These are phyloP conservation scores for Drosophila mulleri DNA, from an alignment of 2,888 invertebrate genomes.

Conservation along the genomic window DNA sequence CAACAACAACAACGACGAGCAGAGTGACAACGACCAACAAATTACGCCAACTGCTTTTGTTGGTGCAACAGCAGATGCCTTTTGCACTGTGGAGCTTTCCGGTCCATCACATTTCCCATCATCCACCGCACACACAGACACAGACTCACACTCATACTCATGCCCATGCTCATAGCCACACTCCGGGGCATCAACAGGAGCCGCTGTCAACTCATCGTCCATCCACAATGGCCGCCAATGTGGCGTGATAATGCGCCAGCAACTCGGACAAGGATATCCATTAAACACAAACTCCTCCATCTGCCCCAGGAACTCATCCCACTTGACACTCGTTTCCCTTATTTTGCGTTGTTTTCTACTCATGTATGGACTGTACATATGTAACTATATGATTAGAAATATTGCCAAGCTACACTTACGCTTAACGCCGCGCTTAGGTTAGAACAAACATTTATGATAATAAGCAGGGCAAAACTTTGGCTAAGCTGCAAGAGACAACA, in stretches of 20 bases:
- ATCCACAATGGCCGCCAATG: slow-evolving; percentile 68
- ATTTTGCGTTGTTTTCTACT: slow-evolving; percentile 2
- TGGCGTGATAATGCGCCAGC: slow-evolving; percentile 70
- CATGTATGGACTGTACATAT: slow-evolving; percentile 50
- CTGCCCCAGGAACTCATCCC: background rate
- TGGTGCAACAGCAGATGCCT: slow-evolving; percentile 78
- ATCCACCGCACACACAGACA: slow-evolving; percentile 15
- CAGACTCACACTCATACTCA: background rate
- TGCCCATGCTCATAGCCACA: background rate
- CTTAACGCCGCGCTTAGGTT: slow-evolving; percentile 57
- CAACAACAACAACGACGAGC: slow-evolving; percentile 13
- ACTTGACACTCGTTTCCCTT: background rate
- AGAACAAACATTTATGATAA: slow-evolving; percentile 11
- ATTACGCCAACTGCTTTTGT: slow-evolving; percentile 78
- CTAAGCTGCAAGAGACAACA: background rate
- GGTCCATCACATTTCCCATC: slow-evolving; percentile 75
- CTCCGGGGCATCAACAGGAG: slow-evolving; percentile 11
- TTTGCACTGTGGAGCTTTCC: slow-evolving; percentile 78
- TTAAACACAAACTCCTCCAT: background rate
- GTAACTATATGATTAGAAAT: slow-evolving; percentile 59
- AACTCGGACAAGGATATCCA: slow-evolving; percentile 44
- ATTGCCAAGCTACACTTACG: slow-evolving; percentile 63
- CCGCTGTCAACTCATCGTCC: slow-evolving; percentile 37
- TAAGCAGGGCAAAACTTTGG: slow-evolving; percentile 1
- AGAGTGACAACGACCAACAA: slow-evolving; percentile 75